Percentiles rank a stretch among this genome's conserved stretches.
Evolutionary conservation across 2,888 invertebrate genomes (phyloP).

Genomic region (Ditylenchus weischeri): DNA sequence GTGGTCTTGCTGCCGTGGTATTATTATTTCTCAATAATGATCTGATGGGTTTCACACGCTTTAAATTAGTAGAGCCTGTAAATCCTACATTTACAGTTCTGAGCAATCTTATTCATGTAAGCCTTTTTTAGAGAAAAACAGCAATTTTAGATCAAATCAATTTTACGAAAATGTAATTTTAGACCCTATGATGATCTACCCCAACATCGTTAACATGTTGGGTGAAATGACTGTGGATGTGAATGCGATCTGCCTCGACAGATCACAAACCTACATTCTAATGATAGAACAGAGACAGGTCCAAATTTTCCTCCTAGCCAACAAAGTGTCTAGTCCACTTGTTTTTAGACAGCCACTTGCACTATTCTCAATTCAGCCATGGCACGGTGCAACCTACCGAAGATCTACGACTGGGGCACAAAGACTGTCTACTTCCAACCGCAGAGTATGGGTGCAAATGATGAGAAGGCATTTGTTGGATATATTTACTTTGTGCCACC

Average conservation of each 20-base stretch:
- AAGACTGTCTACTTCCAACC: conserved; percentile 58
- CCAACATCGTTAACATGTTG: conserved; percentile 93
- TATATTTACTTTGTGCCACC: conserved; percentile 59
- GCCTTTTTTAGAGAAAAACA: background rate
- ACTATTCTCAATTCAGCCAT: conserved; percentile 53
- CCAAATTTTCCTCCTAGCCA: background rate
- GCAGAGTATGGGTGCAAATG: conserved; percentile 51
- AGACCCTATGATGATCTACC: conserved; percentile 62
- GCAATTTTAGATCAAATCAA: no score
- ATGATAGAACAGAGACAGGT: conserved; percentile 57
- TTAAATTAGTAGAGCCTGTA: no score
- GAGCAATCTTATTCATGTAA: background rate
- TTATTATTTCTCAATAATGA: no score
- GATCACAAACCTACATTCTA: conserved; percentile 50
- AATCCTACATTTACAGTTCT: no score
- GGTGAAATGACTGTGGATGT: conserved; percentile 94
- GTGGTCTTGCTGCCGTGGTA: no score
- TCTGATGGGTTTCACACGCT: no score
- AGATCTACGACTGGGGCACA: conserved; percentile 58
- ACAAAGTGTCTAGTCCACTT: background rate
- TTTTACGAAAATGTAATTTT: conserved; percentile 9
- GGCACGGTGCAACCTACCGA: conserved; percentile 54
- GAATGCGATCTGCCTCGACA: conserved; percentile 87
- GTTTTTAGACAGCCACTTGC: conserved; percentile 48
- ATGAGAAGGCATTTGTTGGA: conserved; percentile 58